Evolutionary conservation across 2,797 vertebrate species (phyloP).

Genomic region (Poecilia velifera): DNA sequence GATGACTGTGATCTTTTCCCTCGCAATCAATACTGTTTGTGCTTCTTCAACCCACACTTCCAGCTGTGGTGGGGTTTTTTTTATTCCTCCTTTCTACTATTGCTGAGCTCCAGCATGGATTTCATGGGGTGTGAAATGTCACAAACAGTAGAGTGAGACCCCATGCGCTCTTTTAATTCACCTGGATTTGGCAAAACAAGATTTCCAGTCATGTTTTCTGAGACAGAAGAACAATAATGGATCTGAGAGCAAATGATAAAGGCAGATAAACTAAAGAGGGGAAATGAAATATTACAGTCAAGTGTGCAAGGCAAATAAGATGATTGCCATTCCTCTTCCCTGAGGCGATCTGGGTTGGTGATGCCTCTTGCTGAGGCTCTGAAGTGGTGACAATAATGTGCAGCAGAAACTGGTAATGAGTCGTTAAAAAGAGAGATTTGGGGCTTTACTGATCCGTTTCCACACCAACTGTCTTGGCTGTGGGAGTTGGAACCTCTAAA

Average conservation of each 20-base stretch:
- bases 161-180: conserved; percentile 6
- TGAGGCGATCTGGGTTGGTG: conserved; percentile 45
- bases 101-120: conserved; percentile 41
- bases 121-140: conserved; percentile 43
- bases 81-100: conserved; percentile 33
- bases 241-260: conserved; percentile 29
- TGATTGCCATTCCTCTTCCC: conserved; percentile 51
- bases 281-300: conserved; percentile 61
- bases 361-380: conserved; percentile 32
- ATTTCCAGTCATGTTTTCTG: conserved; percentile 26
- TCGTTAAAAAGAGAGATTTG: conserved; percentile 67
- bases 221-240: conserved; percentile 33
- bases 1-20: conserved; percentile 52
- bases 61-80: conserved; percentile 20
- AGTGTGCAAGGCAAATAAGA: conserved; percentile 37
- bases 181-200: conserved; percentile 32
- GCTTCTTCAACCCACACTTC: conserved; percentile 26
- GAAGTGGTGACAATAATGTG: conserved; percentile 61
- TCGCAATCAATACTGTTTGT: conserved; percentile 48
- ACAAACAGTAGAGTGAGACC: conserved; percentile 26
- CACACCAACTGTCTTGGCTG: conserved; percentile 74
- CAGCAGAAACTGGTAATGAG: conserved; percentile 63
- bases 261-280: conserved; percentile 41
- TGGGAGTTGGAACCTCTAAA: conserved; percentile 55
- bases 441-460: conserved; percentile 73